Evolutionary conservation across 2,113 vertebrate species (phyloP).

Genomic region (Sinocyclocheilus anshuiensis): DNA sequence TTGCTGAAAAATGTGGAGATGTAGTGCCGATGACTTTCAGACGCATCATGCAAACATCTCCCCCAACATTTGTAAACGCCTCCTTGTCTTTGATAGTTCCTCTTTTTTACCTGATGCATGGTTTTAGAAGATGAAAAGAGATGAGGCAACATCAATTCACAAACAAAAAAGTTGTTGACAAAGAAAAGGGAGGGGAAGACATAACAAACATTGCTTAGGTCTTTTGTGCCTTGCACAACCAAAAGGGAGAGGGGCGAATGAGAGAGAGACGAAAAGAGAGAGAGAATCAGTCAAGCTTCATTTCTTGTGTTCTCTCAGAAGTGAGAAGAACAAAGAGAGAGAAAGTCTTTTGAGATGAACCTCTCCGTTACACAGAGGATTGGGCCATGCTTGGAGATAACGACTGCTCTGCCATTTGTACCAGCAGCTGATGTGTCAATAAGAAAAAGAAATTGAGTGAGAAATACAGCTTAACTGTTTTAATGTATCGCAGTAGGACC

Average conservation of each 20-base stretch:
- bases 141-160: constrained; percentile 59
- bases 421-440: constrained; percentile 39
- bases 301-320: constrained; percentile 51
- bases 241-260: not conserved
- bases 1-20: not conserved
- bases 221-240: constrained; percentile 58
- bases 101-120: constrained; percentile 53
- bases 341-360: constrained; percentile 46
- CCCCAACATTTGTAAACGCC: constrained; percentile 51
- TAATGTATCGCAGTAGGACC: not conserved
- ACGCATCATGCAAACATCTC: constrained; percentile 34
- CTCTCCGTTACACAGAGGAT: constrained; percentile 27
- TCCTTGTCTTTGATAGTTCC: constrained; percentile 63
- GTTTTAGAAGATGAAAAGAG: constrained; percentile 63
- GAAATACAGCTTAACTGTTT: constrained; percentile 4
- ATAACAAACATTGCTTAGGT: constrained; percentile 60
- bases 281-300: constrained; percentile 37
- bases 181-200: constrained; percentile 50
- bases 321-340: constrained; percentile 56
- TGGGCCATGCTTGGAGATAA: constrained; percentile 47
- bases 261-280: not conserved
- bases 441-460: constrained; percentile 32
- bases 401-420: constrained; percentile 43
- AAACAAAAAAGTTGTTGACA: constrained; percentile 63
- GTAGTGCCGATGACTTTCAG: constrained; percentile 7